Evolutionary conservation across 2,888 invertebrate species (phyloP), one percentile per base, ranked within the genome.

Genomic region (Amphimallon solstitiale): DNA sequence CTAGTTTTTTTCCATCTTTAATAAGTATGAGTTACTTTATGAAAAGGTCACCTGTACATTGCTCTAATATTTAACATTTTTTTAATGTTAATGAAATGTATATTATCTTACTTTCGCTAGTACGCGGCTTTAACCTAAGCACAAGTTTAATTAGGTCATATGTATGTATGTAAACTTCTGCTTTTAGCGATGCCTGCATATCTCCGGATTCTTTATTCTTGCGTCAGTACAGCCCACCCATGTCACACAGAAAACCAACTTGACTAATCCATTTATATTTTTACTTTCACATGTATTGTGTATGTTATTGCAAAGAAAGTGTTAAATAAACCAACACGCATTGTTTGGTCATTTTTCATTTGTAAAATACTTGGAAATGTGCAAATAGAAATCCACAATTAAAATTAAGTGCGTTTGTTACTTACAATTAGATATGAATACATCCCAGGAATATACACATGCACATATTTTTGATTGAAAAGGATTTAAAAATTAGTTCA

Each of bases 201-300:
- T 15, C 46, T 61, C 61, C 61, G 61, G 45, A 61, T 61, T 61
- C 61, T 15, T 35, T 12, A 15, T 14, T 21, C 12, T 49, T 46
- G 48, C 23, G 48, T 61, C 61, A 48, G 29, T 38, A 17, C 17
- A 10, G 15, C 35, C 17, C 43, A 14, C 43, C 43, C 43, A 12
- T 43, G 43, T 23, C 40, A 40, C 21, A 54, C 37, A 21, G 23
- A 34, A 40, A 61, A 35, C 10, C 34, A 38, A 62, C 62, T 37
- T 62, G 62, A 62, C 52, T 63, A 63, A 63, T 63, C 38, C 63
- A 63, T 63, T 63, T 63, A 34, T 52, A 43, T 54, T 63, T 43
- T 63, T 63, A 63, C 63, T 63, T 63, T 63, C 63, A 52, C 63
- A 9, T 38, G 19, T 5, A 29, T 29, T 23, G 15, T 40, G 38